phyloP scores from a whole-genome alignment of 2,888 invertebrate genomes.

The Tachina lurida region DNA sequence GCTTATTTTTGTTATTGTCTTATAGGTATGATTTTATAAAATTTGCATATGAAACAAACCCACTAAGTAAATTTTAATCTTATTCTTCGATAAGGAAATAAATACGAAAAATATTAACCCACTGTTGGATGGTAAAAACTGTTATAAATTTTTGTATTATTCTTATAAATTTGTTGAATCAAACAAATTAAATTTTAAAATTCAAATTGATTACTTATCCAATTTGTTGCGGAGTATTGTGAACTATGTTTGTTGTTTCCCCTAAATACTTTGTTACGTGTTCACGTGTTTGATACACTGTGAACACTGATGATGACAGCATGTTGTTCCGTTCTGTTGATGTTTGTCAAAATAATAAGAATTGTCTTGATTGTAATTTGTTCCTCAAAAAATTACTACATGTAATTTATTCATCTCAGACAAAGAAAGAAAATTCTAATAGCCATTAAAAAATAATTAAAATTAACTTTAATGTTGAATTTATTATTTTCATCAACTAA shows the following conservation, averaged over 20 bases:
- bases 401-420: constrained; percentile 15
- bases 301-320: no score
- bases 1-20: constrained; percentile 7
- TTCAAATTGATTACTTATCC: no score
- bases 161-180: constrained; percentile 31
- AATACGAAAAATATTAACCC: background rate
- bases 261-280: no score
- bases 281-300: no score
- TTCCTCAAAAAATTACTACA: no score
- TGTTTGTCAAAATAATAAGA: no score
- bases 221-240: no score
- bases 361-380: background rate
- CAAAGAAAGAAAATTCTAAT: constrained; percentile 2
- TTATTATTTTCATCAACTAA: constrained; percentile 8
- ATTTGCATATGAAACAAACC: constrained; percentile 54
- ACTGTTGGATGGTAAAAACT: background rate
- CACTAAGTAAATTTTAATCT: constrained; percentile 35
- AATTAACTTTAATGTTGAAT: background rate
- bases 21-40: background rate
- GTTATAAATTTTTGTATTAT: background rate
- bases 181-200: no score
- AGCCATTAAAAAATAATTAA: constrained; percentile 17
- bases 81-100: constrained; percentile 38
- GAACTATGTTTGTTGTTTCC: no score
- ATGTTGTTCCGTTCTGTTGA: no score